Percentiles rank a stretch among this genome's conserved stretches.
phyloP scores from a whole-genome alignment of 2,797 vertebrate genomes.

The Falco berigora region DNA sequence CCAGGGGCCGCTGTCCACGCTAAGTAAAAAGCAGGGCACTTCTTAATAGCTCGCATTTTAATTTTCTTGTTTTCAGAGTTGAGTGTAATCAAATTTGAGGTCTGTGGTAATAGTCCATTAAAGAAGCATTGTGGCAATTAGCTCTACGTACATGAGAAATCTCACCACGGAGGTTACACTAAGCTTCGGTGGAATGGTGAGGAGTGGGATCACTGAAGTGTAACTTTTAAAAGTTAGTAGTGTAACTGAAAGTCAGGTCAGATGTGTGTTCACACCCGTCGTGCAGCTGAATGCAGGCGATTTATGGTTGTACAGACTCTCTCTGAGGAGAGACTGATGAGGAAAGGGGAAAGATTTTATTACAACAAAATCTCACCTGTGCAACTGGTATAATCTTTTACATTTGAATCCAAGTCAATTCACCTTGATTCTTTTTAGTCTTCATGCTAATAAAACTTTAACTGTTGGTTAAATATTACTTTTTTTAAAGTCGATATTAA shows the following conservation, averaged over 20 bases:
- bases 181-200: not conserved
- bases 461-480: not conserved
- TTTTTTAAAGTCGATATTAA: not conserved
- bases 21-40: not conserved
- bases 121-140: not conserved
- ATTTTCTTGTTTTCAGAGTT: not conserved
- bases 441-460: not conserved
- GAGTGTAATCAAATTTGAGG: not conserved
- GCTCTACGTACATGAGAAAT: not conserved
- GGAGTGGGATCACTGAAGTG: not conserved
- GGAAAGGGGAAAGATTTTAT: not conserved
- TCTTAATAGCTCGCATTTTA: not conserved
- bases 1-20: not conserved
- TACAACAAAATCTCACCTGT: not conserved
- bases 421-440: not conserved
- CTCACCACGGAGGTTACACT: accelerated
- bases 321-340: not conserved
- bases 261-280: not conserved
- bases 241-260: not conserved
- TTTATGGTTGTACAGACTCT: not conserved
- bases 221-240: not conserved
- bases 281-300: not conserved
- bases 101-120: not conserved
- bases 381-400: not conserved
- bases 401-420: not conserved